phyloP scores from a whole-genome alignment of 2,797 vertebrate genomes.

The Scyliorhinus canicula region DNA sequence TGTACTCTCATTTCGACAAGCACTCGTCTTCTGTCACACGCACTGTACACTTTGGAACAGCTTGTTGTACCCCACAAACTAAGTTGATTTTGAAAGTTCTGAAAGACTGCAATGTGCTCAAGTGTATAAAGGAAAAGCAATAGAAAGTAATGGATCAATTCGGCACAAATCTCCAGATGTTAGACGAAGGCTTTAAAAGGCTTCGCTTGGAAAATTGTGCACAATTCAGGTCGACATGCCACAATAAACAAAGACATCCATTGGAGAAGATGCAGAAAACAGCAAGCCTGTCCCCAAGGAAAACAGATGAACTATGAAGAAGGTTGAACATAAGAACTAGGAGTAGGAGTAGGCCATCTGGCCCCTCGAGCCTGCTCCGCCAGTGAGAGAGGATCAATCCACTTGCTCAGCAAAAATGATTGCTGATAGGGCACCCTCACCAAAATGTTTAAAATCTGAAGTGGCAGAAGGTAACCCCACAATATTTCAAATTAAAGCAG shows the following conservation, averaged over 20 bases:
- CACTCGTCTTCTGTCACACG: neutral
- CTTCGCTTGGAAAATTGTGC: neutral
- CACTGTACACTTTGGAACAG: neutral
- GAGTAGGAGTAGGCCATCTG: too few relatives aligned
- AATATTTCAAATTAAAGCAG: neutral
- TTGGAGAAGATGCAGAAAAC: neutral
- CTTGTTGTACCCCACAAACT: neutral
- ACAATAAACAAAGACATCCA: neutral
- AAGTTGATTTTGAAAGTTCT: neutral
- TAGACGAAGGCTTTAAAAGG: neutral
- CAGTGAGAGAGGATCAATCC: neutral
- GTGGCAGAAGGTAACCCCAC: neutral
- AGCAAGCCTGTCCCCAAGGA: neutral
- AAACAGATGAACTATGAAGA: neutral
- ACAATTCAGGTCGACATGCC: neutral
- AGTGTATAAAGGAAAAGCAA: neutral
- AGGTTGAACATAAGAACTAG: neutral
- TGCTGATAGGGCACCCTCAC: neutral
- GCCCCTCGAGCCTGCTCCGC: too few relatives aligned
- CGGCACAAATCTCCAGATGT: neutral
- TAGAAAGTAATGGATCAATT: neutral
- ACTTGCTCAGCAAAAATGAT: neutral
- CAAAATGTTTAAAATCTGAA: neutral
- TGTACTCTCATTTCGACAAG: neutral
- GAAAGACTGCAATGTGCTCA: neutral